These are phyloP conservation scores for Otolemur crassicaudatus DNA, from an alignment of 2,797 vertebrate species.

Conservation along the genomic window DNA sequence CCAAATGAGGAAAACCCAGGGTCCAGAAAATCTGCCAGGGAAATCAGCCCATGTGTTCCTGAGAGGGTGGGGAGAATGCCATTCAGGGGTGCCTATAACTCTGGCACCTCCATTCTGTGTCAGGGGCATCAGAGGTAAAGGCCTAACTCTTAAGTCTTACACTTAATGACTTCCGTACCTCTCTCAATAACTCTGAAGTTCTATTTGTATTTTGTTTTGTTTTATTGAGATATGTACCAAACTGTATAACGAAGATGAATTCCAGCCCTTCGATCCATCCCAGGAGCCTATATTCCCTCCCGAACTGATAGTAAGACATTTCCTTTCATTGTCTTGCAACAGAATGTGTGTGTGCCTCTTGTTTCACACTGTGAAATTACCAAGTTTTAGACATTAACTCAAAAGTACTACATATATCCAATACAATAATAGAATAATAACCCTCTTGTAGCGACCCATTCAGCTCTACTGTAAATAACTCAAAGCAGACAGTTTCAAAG, in stretches of 20 bases:
- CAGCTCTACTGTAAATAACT: neutral
- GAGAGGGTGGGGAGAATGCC: neutral
- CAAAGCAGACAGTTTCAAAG: neutral
- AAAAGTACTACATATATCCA: neutral
- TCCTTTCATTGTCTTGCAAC: neutral
- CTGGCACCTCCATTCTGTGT: neutral
- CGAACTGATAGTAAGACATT: slow-evolving; percentile 92
- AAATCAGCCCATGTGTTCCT: neutral
- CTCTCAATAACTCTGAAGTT: neutral
- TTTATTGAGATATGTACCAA: slow-evolving; percentile 83
- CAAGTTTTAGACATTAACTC: neutral
- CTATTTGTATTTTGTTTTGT: slow-evolving; percentile 33
- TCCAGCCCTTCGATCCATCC: slow-evolving; percentile 92
- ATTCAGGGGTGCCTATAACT: neutral
- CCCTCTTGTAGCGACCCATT: neutral
- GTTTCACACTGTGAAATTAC: neutral
- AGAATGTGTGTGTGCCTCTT: neutral
- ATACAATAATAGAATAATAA: neutral
- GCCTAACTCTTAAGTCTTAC: neutral
- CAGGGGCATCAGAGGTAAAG: too few relatives aligned
- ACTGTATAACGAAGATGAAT: slow-evolving; percentile 89
- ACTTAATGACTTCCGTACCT: neutral
- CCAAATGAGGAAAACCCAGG: neutral
- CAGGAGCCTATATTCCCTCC: slow-evolving; percentile 97
- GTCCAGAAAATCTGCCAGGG: neutral